Evolutionary conservation across 2,797 vertebrate species (phyloP).

Genomic region (Natrix natrix): DNA sequence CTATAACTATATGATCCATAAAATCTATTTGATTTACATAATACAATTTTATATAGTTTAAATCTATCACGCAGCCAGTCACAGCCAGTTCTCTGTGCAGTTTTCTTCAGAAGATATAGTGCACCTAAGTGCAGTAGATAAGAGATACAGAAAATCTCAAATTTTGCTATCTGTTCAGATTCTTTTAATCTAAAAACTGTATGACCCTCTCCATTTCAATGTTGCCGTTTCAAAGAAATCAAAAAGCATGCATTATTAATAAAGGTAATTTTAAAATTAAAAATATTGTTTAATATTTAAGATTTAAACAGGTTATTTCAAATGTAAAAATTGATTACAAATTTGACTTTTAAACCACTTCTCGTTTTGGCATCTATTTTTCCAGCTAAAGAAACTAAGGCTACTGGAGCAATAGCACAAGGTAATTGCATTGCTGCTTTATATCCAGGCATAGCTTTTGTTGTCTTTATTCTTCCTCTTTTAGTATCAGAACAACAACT

Average conservation of each 20-base stretch:
- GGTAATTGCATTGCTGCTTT: neutral
- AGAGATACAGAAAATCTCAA: neutral
- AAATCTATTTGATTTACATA: neutral
- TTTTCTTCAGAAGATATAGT: neutral
- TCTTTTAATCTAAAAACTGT: neutral
- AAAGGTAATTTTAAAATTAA: neutral
- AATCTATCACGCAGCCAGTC: neutral
- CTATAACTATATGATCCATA: neutral
- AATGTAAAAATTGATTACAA: neutral
- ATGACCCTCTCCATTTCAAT: neutral
- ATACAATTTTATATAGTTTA: neutral
- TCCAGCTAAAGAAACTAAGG: neutral
- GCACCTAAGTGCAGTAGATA: neutral
- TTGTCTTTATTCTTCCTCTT: neutral
- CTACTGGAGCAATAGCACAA: neutral
- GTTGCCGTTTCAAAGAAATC: neutral
- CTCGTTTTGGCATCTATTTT: neutral
- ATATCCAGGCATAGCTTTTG: neutral
- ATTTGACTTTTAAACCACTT: neutral
- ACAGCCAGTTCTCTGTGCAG: neutral
- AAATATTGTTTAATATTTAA: neutral
- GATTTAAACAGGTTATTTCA: neutral
- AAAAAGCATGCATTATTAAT: neutral
- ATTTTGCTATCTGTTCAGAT: neutral
- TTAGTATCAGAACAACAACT: neutral